Evolutionary conservation across 2,888 invertebrate species (phyloP).

Genomic region (Acanthoscelides obtectus): DNA sequence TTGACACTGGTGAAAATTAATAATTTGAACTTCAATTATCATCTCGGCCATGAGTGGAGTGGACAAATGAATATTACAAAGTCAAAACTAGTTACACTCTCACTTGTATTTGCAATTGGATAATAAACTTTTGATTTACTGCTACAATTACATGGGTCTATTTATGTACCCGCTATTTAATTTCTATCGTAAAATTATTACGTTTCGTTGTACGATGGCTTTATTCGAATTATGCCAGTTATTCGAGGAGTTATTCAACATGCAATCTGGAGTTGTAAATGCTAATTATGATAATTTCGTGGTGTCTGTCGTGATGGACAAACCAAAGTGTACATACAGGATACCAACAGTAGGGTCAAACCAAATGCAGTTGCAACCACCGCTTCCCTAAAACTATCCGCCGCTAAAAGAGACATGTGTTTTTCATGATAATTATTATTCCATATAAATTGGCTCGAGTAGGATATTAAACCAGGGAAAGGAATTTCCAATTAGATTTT

Average conservation of each 20-base stretch:
- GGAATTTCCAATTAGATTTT: no score
- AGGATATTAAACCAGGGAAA: no score
- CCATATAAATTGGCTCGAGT: no score
- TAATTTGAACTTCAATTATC: neutral
- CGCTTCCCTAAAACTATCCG: no score
- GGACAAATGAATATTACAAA: neutral
- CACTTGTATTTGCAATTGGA: constrained; percentile 6
- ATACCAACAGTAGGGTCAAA: no score
- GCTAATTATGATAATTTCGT: neutral
- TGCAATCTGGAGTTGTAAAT: neutral
- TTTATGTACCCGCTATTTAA: constrained; percentile 18
- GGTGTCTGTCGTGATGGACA: neutral
- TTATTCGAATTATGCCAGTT: neutral
- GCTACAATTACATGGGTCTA: constrained; percentile 16
- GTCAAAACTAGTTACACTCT: neutral
- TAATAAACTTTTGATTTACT: constrained; percentile 24
- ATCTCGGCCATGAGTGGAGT: neutral
- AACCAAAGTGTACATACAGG: no score
- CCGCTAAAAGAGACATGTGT: no score
- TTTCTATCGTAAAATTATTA: constrained; percentile 22
- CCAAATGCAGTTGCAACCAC: no score
- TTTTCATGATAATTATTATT: no score
- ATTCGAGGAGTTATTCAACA: neutral
- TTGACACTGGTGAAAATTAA: neutral
- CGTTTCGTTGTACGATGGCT: neutral